A percentile compares a stretch with the other conserved stretches of the same genome.
phyloP scores from a whole-genome alignment of 30 jellyfish, hydroid and myxozoan genomes.

The Sanderia malayensis region DNA sequence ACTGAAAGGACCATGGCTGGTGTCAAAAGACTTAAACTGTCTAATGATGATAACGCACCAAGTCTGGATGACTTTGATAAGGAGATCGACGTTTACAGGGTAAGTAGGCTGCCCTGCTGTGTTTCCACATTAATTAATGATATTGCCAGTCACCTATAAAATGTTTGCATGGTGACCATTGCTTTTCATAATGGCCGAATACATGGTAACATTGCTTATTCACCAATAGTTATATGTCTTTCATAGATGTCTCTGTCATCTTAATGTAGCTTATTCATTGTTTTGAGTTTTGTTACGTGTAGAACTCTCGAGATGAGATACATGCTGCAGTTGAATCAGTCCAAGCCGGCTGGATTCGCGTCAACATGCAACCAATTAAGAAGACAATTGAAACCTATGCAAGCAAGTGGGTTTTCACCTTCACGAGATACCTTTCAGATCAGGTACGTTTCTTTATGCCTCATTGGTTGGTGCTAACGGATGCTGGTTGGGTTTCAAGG shows the following conservation, averaged over 20 bases:
- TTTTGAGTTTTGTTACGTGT: too few species aligned
- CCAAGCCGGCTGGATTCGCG: constrained; percentile 64
- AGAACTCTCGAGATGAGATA: constrained; percentile 74
- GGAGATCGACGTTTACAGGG: constrained; percentile 77
- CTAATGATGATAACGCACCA: constrained; percentile 67
- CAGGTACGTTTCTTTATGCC: constrained; percentile 55
- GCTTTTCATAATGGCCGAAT: too few species aligned
- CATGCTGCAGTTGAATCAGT: constrained; percentile 27
- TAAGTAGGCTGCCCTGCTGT: too few species aligned
- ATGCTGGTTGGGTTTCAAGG: background rate
- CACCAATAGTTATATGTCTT: too few species aligned
- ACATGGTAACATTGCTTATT: too few species aligned
- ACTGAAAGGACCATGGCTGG: constrained; percentile 53
- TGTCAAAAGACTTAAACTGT: constrained; percentile 22
- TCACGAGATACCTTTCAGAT: constrained; percentile 69
- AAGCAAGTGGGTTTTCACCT: constrained; percentile 82
- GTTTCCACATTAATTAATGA: too few species aligned
- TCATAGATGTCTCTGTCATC: too few species aligned
- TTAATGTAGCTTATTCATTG: too few species aligned
- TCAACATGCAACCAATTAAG: constrained; percentile 80
- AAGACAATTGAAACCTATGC: constrained; percentile 81
- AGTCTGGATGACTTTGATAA: constrained; percentile 75
- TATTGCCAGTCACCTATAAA: too few species aligned
- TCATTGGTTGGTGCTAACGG: background rate
- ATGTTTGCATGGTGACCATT: too few species aligned